Percentiles rank a stretch among this genome's conserved stretches.
Conservation (phyloP, 1,140 invertebrate species). For the Drosophila saltans region DNA sequence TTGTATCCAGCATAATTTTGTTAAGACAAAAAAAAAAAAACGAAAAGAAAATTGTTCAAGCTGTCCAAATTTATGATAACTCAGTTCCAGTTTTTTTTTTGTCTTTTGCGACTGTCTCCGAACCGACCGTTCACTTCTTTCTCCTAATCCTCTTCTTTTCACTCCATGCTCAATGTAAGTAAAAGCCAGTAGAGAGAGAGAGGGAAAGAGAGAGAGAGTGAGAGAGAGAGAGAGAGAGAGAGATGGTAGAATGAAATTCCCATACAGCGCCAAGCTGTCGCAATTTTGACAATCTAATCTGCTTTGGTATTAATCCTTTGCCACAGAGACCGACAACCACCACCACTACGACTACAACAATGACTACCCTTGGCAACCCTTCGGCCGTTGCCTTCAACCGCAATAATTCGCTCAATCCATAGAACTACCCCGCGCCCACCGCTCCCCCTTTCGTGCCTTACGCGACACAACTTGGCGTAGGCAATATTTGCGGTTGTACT, state of each 20-base stretch:
- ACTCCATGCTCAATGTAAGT: constrained; percentile 19
- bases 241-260: constrained; percentile 18
- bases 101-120: not conserved
- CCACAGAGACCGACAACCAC: constrained; percentile 40
- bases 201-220: not conserved
- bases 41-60: not conserved
- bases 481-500: constrained; percentile 67
- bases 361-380: not conserved
- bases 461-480: constrained; percentile 26
- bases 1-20: not conserved
- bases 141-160: constrained; percentile 1
- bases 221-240: constrained; percentile 6
- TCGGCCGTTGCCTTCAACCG: constrained; percentile 20
- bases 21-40: not conserved
- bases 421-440: not conserved
- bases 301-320: constrained; percentile 70
- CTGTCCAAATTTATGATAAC: constrained; percentile 7
- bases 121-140: not conserved
- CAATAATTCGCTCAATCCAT: constrained; percentile 34
- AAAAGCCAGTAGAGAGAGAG: constrained; percentile 18
- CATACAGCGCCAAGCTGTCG: constrained; percentile 58
- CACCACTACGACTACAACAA: not conserved
- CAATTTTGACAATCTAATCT: constrained; percentile 73
- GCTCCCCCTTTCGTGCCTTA: not conserved
- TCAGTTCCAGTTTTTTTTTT: not conserved